Evolutionary conservation across 2,888 invertebrate genomes (phyloP), one percentile per base, ranked within the genome.

Genomic region (Tipula confusa): DNA sequence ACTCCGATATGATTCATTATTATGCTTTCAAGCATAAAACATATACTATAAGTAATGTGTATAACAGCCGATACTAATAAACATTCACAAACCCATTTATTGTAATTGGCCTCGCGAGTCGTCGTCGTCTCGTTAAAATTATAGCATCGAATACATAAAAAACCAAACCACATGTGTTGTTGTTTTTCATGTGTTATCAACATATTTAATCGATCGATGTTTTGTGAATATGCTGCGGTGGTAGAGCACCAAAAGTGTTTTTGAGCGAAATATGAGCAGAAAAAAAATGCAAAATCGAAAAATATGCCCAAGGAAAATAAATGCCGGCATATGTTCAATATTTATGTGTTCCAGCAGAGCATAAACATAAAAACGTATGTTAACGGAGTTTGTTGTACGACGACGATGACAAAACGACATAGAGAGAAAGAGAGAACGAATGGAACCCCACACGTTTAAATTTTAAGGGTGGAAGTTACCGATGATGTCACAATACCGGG

Each of bases 291-390:
- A 24, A 64, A 64, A 64, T 64, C 24, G 24, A 64, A 64, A n/a
- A 33, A 33, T 33, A 33, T 9, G 11, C 33, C 11, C 6, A 33
- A 33, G 11, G 33, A 11, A 33, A 64, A 64, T 64, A 64, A 64
- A 64, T 64, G 64, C 64, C 64, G 64, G 64, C 64, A 64, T 64
- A 64, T 64, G 64, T 64, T 64, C 64, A 64, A 64, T 64, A 64
- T 64, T 64, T 64, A 24, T 43, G 15, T 64, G 64, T 64, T 64
- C 24, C 24, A 64, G 7, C 24, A 64, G 7, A 3, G 64, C 15
- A 48, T 48, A 48, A 48, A 48, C 48, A 48, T 64, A 24, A 64
- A 64, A 24, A 64, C 24, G 64, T 64, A 24, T 64, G 64, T 64
- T 64, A 18, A 24, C 24, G 7, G 9, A 15, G 24, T 64, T n/a